Evolutionary conservation across 2,888 invertebrate genomes (phyloP).

Genomic region (Gastrophysa polygoni): DNA sequence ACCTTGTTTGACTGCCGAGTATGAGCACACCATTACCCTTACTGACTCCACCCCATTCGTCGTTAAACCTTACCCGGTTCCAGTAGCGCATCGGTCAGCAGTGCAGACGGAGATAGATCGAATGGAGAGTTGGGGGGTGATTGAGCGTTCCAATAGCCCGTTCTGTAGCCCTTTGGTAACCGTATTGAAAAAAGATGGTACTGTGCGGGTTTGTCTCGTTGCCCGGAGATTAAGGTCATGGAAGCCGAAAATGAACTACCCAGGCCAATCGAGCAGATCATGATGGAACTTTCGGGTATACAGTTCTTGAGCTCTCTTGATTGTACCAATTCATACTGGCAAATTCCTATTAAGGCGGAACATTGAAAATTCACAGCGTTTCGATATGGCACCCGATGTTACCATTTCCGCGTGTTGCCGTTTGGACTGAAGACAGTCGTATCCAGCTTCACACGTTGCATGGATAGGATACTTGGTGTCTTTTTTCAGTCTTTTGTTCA

Average conservation of each 20-base stretch:
- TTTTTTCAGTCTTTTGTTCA: slow-evolving; percentile 21
- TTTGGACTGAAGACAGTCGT: slow-evolving; percentile 28
- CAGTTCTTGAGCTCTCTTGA: slow-evolving; percentile 33
- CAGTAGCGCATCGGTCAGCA: slow-evolving; percentile 18
- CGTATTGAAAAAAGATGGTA: slow-evolving; percentile 8
- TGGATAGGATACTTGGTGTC: slow-evolving; percentile 26
- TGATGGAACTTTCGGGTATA: slow-evolving; percentile 20
- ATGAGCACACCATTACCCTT: slow-evolving; percentile 13
- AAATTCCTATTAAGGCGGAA: slow-evolving; percentile 28
- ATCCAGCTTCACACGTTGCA: slow-evolving; percentile 22
- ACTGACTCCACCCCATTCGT: too few species aligned
- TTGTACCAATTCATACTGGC: slow-evolving; percentile 40
- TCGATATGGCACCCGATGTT: slow-evolving; percentile 27
- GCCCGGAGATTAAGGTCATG: slow-evolving; percentile 20
- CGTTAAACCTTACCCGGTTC: slow-evolving; percentile 15
- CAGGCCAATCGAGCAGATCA: slow-evolving; percentile 22
- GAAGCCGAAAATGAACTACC: slow-evolving; percentile 20
- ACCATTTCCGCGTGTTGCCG: slow-evolving; percentile 32
- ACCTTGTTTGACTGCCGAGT: slow-evolving; percentile 9
- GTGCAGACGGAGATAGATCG: neutral
- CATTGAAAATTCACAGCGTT: slow-evolving; percentile 37
- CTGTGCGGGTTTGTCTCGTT: slow-evolving; percentile 18
- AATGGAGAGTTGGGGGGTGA: slow-evolving; percentile 1
- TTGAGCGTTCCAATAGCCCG: neutral
- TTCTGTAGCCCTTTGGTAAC: slow-evolving; percentile 5